phyloP scores from a whole-genome alignment of 2,797 vertebrate genomes.

The Betta splendens region DNA sequence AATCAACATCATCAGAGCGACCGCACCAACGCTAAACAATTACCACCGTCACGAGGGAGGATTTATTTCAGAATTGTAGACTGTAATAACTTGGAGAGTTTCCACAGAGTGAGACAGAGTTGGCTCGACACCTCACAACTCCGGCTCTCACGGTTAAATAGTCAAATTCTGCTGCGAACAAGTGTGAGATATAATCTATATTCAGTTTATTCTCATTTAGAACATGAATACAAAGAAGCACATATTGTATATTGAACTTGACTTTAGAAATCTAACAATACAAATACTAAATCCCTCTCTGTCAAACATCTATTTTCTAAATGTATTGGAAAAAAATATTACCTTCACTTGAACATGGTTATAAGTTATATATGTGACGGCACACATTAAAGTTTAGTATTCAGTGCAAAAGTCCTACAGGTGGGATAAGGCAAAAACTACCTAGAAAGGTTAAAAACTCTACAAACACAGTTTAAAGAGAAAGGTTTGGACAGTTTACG shows the following conservation, averaged over 20 bases:
- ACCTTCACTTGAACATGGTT: constrained; percentile 53
- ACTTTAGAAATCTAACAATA: constrained; percentile 76
- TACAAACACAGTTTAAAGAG: constrained; percentile 80
- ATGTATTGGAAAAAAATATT: constrained; percentile 36
- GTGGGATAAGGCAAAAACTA: constrained; percentile 69
- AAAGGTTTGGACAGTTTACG: constrained; percentile 67
- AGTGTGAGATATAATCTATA: constrained; percentile 50
- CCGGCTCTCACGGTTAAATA: background rate
- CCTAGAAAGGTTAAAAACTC: constrained; percentile 80
- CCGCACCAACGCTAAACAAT: background rate
- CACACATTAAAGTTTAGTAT: constrained; percentile 55
- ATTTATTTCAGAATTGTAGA: background rate
- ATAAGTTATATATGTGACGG: constrained; percentile 51
- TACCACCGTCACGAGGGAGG: too few relatives aligned
- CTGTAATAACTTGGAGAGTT: too few relatives aligned
- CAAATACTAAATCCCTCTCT: constrained; percentile 57
- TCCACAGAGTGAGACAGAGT: background rate
- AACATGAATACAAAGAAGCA: constrained; percentile 76
- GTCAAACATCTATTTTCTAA: constrained; percentile 48
- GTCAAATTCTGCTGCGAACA: constrained; percentile 26
- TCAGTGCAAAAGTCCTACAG: constrained; percentile 75
- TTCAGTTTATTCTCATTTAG: constrained; percentile 67
- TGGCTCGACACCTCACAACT: background rate
- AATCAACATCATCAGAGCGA: background rate
- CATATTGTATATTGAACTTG: constrained; percentile 57